Percentiles rank a stretch among this genome's conserved stretches.
Evolutionary conservation across 2,888 invertebrate species (phyloP).

Genomic region (Cantharis rustica): DNA sequence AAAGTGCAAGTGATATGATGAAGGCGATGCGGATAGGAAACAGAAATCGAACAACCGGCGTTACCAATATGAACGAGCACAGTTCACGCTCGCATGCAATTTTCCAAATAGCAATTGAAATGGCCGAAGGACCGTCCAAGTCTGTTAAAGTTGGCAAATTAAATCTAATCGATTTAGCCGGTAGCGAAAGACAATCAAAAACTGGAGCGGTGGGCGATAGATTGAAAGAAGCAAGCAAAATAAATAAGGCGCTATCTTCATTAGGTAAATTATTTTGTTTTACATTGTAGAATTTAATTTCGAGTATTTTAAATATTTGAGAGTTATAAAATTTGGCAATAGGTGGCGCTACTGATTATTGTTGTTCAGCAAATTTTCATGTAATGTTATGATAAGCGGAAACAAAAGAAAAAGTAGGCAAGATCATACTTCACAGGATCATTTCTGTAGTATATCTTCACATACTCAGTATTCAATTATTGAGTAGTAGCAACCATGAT

Average conservation of each 20-base stretch:
- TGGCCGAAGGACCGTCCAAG: constrained; percentile 72
- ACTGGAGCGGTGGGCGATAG: constrained; percentile 94
- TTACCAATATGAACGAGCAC: constrained; percentile 79
- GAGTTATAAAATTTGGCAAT: neutral
- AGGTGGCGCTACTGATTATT: neutral
- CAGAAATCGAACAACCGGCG: constrained; percentile 82
- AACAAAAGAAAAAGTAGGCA: neutral
- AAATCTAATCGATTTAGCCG: constrained; percentile 97
- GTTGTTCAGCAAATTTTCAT: neutral
- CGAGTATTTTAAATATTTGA: too few species aligned
- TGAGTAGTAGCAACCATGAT: neutral
- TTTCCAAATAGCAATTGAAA: constrained; percentile 97
- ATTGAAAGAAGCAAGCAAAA: constrained; percentile 94
- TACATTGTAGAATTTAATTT: too few species aligned
- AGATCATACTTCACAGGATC: neutral
- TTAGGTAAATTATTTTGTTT: constrained; percentile 63
- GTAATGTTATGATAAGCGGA: rapidly evolving
- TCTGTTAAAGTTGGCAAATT: constrained; percentile 84
- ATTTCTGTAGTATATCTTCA: neutral
- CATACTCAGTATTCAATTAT: neutral
- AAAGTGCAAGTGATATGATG: constrained; percentile 91
- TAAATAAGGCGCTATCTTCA: constrained; percentile 95
- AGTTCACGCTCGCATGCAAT: constrained; percentile 98
- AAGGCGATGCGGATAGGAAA: constrained; percentile 94
- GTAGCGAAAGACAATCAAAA: constrained; percentile 96